phyloP scores from a whole-genome alignment of 2,888 invertebrate species.

The Onchidella celtica region DNA sequence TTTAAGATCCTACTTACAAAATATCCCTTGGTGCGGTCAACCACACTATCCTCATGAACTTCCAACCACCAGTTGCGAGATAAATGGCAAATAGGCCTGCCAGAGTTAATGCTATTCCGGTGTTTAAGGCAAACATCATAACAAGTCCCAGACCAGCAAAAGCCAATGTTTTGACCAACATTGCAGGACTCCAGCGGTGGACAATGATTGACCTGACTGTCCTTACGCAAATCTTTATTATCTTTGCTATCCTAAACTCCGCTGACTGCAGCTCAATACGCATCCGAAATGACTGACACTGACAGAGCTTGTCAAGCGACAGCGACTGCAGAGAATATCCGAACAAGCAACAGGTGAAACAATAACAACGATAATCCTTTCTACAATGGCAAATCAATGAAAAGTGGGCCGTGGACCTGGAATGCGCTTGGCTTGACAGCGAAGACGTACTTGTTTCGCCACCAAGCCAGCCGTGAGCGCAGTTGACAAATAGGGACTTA shows the following conservation, averaged over 20 bases:
- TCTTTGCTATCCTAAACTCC: not conserved
- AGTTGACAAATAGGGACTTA: too few relatives aligned
- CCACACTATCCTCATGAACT: slow-evolving; percentile 67
- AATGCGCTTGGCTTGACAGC: too few relatives aligned
- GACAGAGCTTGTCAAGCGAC: not conserved
- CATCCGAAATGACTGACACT: not conserved
- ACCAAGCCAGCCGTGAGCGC: too few relatives aligned
- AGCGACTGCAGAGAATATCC: too few relatives aligned
- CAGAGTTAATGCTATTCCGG: slow-evolving; percentile 58
- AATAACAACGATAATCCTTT: too few relatives aligned
- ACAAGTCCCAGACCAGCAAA: slow-evolving; percentile 62
- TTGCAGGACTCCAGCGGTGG: not conserved
- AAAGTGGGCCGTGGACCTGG: too few relatives aligned
- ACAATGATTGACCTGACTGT: not conserved
- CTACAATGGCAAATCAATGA: too few relatives aligned
- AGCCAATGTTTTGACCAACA: slow-evolving; percentile 56
- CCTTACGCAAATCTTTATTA: too few relatives aligned
- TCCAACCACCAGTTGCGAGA: slow-evolving; percentile 74
- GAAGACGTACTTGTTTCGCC: too few relatives aligned
- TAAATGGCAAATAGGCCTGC: slow-evolving; percentile 62
- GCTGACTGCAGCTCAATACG: not conserved
- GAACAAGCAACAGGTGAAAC: too few relatives aligned
- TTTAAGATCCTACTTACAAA: too few relatives aligned
- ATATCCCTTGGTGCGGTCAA: slow-evolving; percentile 71
- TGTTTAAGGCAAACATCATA: slow-evolving; percentile 58